phyloP scores from a whole-genome alignment of 1,140 invertebrate species.

The Asbolus verrucosus region DNA sequence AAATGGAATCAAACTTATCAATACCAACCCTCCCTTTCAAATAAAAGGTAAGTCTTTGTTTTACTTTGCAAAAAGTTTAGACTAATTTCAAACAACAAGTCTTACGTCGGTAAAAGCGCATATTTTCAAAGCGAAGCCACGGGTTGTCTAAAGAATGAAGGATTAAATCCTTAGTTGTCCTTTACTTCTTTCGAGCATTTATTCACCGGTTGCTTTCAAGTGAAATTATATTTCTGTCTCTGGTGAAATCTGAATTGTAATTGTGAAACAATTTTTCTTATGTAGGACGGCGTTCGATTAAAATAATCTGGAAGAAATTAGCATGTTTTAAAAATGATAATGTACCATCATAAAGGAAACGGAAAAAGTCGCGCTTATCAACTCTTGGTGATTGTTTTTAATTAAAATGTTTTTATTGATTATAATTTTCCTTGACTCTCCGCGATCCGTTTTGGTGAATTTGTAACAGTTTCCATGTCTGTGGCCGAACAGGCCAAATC shows the following conservation, averaged over 20 bases:
- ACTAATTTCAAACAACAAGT: constrained; percentile 5
- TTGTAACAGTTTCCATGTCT: constrained; percentile 5
- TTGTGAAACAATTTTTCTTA: constrained; percentile 4
- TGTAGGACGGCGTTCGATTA: constrained; percentile 45
- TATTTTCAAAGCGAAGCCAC: constrained; percentile 16
- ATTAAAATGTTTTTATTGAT: constrained; percentile 37
- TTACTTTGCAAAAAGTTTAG: constrained; percentile 10
- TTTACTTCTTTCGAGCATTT: background rate
- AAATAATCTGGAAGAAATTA: constrained; percentile 42
- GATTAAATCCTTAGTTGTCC: constrained; percentile 6
- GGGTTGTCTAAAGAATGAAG: constrained; percentile 5
- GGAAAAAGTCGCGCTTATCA: constrained; percentile 49
- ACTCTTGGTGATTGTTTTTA: constrained; percentile 35
- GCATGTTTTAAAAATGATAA: constrained; percentile 42
- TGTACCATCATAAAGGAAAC: constrained; percentile 52
- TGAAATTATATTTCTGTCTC: too few relatives aligned
- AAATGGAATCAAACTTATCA: constrained; percentile 61
- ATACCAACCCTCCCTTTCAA: constrained; percentile 55
- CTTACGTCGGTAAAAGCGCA: constrained; percentile 1
- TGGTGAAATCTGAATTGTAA: too few relatives aligned
- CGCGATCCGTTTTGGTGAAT: background rate
- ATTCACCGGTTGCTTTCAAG: too few relatives aligned
- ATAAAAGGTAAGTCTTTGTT: constrained; percentile 57
- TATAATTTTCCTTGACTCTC: constrained; percentile 7
- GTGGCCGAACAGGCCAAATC: constrained; percentile 12